Evolutionary conservation across 1,140 invertebrate genomes (phyloP), one percentile per base, ranked within the genome.

Genomic region (Drosophila tsacasi): DNA sequence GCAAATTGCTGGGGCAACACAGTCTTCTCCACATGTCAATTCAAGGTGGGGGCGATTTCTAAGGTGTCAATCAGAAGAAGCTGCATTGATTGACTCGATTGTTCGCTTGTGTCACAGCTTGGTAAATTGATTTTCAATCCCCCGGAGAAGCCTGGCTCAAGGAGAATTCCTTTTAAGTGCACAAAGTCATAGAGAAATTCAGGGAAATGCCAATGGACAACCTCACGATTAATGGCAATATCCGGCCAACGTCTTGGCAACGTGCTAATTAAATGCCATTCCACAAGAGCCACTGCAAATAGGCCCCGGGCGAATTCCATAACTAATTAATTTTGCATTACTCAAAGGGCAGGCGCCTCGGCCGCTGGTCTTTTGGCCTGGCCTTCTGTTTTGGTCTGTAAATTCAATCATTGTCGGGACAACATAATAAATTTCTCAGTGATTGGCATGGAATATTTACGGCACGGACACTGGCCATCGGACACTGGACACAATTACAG

Each of bases 261-360:
- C 32, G 67, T 75, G 57, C 74, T 76, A 75, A 80, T 80, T 76
- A 37, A 83, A 57, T 52, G 46, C 17, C 27, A 25, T 23, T 46
- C 15, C 30, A 47, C 58, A 63, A 30, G 39, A 42, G 40, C 19
- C 23, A 17, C 35, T 76, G 47, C 25, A 50, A 76, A 49, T 67
- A 13, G n/a, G 25, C 60, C 58, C 21, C 19, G 17, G 55, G 55
- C 39, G 30, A 73, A 73, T 73, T 73, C 71, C 68, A 73, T 37
- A 62, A 79, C 74, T 75, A 86, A 85, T 86, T 85, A 82, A 62
- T 67, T 57, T 74, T 65, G 57, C 63, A 79, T 75, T 59, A 76
- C 61, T 54, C 32, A 64, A 65, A 49, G 49, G 42, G 50, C 49
- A 44, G 37, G 32, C 44, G 19, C 23, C 44, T 63, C 23, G 58